Evolutionary conservation across 2,113 vertebrate species (phyloP).

Genomic region (Pollimyrus isidori): DNA sequence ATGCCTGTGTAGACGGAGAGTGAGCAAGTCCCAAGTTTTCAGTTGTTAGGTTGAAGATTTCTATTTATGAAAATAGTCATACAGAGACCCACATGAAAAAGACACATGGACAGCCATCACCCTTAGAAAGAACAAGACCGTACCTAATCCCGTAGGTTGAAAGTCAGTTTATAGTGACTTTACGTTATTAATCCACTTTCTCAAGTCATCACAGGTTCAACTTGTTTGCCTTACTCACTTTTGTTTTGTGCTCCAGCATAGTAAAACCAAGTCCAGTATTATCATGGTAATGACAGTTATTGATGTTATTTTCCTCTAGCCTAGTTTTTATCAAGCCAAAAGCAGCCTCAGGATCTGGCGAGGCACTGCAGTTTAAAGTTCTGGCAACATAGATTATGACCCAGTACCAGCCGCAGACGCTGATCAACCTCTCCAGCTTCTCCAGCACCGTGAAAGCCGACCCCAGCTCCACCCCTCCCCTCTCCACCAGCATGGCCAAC

Average conservation of each 20-base stretch:
- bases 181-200: neutral
- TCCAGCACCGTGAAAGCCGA: slow-evolving; percentile 63
- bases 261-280: neutral
- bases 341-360: slow-evolving; percentile 62
- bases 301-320: neutral
- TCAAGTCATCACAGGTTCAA: neutral
- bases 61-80: neutral
- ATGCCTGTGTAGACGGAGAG: neutral
- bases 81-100: neutral
- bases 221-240: neutral
- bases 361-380: slow-evolving; percentile 64
- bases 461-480: slow-evolving; percentile 58
- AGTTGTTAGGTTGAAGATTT: neutral
- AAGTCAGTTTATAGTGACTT: neutral
- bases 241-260: neutral
- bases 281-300: neutral
- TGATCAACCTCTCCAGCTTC: slow-evolving; percentile 74
- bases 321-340: slow-evolving; percentile 19
- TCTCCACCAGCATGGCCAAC: slow-evolving; percentile 82
- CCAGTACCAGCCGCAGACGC: slow-evolving; percentile 71
- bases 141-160: neutral
- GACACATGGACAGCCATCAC: neutral
- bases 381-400: slow-evolving; percentile 75
- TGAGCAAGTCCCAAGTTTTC: neutral
- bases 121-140: neutral